phyloP scores from a whole-genome alignment of 2,888 invertebrate species.

The Lasioglossum lativentre region DNA sequence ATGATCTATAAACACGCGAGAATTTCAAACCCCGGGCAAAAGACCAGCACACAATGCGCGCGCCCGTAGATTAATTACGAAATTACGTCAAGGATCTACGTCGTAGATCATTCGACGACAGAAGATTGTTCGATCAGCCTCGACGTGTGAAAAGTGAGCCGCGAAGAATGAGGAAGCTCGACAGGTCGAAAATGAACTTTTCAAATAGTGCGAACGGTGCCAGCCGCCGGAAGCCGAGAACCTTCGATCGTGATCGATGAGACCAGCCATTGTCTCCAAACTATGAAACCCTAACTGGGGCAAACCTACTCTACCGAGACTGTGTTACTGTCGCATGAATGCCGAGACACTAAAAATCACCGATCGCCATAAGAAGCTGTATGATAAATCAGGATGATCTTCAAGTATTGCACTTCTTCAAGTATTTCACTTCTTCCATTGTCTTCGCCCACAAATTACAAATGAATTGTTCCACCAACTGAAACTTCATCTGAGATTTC shows the following conservation, averaged over 20 bases:
- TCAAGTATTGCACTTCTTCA: not conserved
- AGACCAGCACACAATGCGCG: not conserved
- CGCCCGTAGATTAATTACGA: not conserved
- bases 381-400: constrained; percentile 38
- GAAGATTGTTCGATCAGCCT: constrained; percentile 3
- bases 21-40: not conserved
- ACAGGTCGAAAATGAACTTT: constrained; percentile 4
- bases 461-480: not conserved
- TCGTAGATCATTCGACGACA: not conserved
- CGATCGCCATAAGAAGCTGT: not conserved
- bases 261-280: not conserved
- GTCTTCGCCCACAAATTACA: no score
- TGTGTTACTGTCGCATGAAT: not conserved
- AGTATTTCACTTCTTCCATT: not conserved
- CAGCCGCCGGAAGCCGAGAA: constrained; percentile 25
- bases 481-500: not conserved
- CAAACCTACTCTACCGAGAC: not conserved
- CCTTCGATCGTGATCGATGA: constrained; percentile 44
- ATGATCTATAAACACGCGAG: not conserved
- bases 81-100: not conserved
- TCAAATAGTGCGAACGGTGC: constrained; percentile 13
- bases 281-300: not conserved
- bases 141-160: constrained; percentile 1
- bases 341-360: not conserved
- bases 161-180: constrained; percentile 29